Evolutionary conservation across 2,797 vertebrate species (phyloP).

Genomic region (Muscicapa comitata): DNA sequence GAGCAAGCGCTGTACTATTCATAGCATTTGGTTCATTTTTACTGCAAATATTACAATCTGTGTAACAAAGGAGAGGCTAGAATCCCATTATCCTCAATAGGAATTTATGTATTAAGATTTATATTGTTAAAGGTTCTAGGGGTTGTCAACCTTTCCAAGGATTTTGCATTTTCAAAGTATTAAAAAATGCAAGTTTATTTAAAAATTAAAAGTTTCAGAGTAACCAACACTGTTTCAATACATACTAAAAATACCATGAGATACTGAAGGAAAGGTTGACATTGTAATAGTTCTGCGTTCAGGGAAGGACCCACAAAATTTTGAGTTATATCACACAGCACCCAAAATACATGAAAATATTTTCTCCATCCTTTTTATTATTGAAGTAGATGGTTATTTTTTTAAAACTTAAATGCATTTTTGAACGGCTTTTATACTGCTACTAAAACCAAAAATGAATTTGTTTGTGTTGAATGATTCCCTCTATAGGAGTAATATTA

Average conservation of each 20-base stretch:
- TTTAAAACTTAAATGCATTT: not conserved
- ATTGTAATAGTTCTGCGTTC: not conserved
- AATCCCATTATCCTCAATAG: not conserved
- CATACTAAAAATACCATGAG: not conserved
- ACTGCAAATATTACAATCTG: not conserved
- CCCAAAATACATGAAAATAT: not conserved
- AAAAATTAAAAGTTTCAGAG: conserved; percentile 17
- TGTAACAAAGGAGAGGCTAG: not conserved
- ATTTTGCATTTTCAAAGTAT: conserved; percentile 12
- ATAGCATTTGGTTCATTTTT: not conserved
- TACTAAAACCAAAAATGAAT: conserved; percentile 33
- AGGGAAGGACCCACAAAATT: not conserved
- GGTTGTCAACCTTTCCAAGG: conserved; percentile 18
- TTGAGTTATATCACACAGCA: not conserved
- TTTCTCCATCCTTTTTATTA: not conserved
- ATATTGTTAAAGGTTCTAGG: conserved; percentile 12
- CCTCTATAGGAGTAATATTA: not conserved
- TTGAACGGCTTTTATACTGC: not conserved
- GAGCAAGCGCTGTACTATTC: not conserved
- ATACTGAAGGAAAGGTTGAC: conserved; percentile 2
- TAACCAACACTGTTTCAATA: not conserved
- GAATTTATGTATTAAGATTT: conserved; percentile 15
- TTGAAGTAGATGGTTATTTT: not conserved
- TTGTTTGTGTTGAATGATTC: conserved; percentile 3
- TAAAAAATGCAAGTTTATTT: not conserved